Evolutionary conservation across 1,140 invertebrate genomes (phyloP), one percentile per base, ranked within the genome.

Genomic region (Drosophila dunni): DNA sequence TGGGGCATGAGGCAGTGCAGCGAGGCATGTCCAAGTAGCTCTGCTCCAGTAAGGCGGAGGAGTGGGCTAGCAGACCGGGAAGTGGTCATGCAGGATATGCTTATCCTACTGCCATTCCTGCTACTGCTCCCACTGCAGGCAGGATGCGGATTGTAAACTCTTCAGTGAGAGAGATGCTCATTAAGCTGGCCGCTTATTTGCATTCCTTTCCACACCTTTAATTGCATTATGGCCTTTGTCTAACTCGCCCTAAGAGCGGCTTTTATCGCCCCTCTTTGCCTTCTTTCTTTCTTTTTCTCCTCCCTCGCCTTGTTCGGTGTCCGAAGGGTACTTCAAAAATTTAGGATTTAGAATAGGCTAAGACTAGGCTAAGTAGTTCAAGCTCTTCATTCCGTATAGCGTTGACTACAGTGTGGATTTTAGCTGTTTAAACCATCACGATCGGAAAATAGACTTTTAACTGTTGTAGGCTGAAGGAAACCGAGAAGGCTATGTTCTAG

Each of bases 221-320:
- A 75, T 69, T 75, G 71, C 66, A 40, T 72, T 74, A 53, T 36
- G 57, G 56, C 50, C 40, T 61, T 68, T 74, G 64, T 74, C 71
- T 74, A 24, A 46, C 17, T 57, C 15, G 46, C 29, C 29, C 9
- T 3, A 38, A 15, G 45, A 36, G 8, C 33, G n/a, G 7, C 36
- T 24, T 5, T 36, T 9, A 10, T 15, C 44, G n/a, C n/a, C 5
- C 6, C 33, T n/a, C n/a, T 33, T 11, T 33, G 15, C 13, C 9
- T n/a, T 13, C n/a, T 44, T n/a, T 15, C 38, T n/a, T 29, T 44
- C 13, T 13, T 20, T 8, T 50, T 7, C 17, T 38, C 6, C 13
- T 29, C 20, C 15, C 6, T 1, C 24, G 24, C 2, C 24, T 29
- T 29, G 24, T 29, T 20, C 17, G 17, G 1, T 20, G 17, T 20